Conservation (phyloP, 2,888 invertebrate species). For the Netelia melanura region DNA sequence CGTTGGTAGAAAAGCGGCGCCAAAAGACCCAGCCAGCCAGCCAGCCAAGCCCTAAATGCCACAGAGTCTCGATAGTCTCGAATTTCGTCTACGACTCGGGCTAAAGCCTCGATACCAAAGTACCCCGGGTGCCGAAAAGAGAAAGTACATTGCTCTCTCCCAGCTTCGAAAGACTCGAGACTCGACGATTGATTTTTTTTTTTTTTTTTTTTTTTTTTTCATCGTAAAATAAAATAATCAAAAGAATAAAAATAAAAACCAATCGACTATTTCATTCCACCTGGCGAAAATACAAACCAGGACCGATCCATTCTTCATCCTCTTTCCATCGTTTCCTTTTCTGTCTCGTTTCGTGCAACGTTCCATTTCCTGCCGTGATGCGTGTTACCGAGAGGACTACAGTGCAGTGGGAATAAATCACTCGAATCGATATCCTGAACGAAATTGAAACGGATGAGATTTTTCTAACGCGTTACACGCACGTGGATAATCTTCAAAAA, state of each 20-base stretch:
- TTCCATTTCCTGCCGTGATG: slow-evolving; percentile 47
- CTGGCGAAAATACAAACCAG: too few species aligned
- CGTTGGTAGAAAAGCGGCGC: slow-evolving; percentile 70
- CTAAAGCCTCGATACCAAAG: slow-evolving; percentile 41
- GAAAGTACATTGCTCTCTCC: slow-evolving; percentile 6
- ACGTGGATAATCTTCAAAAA: background rate
- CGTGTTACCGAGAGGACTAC: slow-evolving; percentile 1
- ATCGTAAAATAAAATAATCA: background rate
- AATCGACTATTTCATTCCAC: too few species aligned
- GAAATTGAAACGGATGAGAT: slow-evolving; percentile 62
- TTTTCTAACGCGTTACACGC: slow-evolving; percentile 18
- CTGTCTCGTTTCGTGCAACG: background rate
- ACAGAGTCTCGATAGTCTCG: slow-evolving; percentile 66
- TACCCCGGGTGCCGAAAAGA: background rate
- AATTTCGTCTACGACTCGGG: slow-evolving; percentile 59
- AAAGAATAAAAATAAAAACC: too few species aligned
- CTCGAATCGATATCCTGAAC: slow-evolving; percentile 59
- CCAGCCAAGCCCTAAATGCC: slow-evolving; percentile 63
- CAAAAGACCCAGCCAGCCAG: slow-evolving; percentile 63
- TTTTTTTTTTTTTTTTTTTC: background rate
- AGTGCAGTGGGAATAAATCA: slow-evolving; percentile 51
- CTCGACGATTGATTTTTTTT: background rate
- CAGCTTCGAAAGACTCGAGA: background rate
- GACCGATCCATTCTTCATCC: slow-evolving; percentile 15
- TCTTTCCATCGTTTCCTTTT: background rate